Conservation (phyloP, 2,888 invertebrate species). For the Noctuana brunneofusca region DNA sequence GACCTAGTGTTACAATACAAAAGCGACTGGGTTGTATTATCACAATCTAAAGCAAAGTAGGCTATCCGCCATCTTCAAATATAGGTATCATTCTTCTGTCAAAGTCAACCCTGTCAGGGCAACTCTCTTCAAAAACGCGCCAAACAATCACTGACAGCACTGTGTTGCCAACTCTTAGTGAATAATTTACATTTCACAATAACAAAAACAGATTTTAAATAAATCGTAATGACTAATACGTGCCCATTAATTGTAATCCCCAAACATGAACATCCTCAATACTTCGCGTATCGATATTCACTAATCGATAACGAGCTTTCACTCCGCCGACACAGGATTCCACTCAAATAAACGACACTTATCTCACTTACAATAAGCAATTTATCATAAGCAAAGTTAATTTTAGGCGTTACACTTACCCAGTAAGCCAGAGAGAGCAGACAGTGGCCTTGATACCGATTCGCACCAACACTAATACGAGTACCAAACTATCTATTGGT, state of each 20-base stretch:
- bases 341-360: constrained; percentile 74
- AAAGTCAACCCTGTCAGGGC: no score
- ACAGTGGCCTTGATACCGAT: constrained; percentile 77
- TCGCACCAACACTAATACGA: constrained; percentile 56
- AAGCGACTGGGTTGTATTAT: no score
- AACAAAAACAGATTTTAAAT: constrained; percentile 1
- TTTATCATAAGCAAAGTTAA: constrained; percentile 75
- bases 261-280: constrained; percentile 60
- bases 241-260: constrained; percentile 37
- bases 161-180: no score
- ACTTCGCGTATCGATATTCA: constrained; percentile 50
- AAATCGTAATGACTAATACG: constrained; percentile 37
- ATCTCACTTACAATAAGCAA: constrained; percentile 77
- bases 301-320: constrained; percentile 63
- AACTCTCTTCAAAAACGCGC: no score
- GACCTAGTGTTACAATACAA: no score
- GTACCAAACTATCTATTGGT: constrained; percentile 61
- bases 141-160: no score
- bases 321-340: constrained; percentile 73
- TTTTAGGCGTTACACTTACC: constrained; percentile 81
- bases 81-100: no score
- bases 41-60: no score
- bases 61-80: no score
- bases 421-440: constrained; percentile 74
- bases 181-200: neutral